Percentiles rank a stretch among this genome's conserved stretches.
phyloP scores from a whole-genome alignment of 2,797 vertebrate genomes.

The Galaxias olidus region DNA sequence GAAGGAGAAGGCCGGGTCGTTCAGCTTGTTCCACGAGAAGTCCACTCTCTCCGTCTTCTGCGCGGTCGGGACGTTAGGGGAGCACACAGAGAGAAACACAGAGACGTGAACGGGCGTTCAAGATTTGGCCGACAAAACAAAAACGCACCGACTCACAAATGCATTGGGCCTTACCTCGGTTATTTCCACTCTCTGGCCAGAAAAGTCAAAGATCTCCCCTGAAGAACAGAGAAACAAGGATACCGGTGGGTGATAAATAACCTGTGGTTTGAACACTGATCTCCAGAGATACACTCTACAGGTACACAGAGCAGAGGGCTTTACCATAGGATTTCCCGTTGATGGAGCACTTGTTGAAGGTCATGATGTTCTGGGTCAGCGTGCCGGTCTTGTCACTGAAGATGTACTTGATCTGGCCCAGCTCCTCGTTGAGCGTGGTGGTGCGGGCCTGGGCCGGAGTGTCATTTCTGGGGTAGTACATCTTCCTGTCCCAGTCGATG shows the following conservation, averaged over 20 bases:
- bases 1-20: conserved; percentile 87
- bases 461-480: conserved; percentile 85
- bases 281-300: background rate
- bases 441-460: conserved; percentile 87
- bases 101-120: background rate
- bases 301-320: conserved; percentile 1
- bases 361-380: conserved; percentile 95
- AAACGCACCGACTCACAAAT: background rate
- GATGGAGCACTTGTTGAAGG: conserved; percentile 92
- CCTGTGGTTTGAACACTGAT: no score
- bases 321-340: conserved; percentile 85
- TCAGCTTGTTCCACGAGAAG: conserved; percentile 86
- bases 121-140: background rate
- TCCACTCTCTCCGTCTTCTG: conserved; percentile 85
- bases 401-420: conserved; percentile 94
- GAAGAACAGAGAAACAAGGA: conserved; percentile 39
- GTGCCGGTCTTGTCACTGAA: conserved; percentile 98
- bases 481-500: conserved; percentile 94
- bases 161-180: conserved; percentile 76
- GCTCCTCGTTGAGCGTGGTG: conserved; percentile 93
- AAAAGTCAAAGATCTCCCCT: conserved; percentile 79
- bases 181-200: conserved; percentile 75
- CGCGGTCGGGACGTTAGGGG: conserved; percentile 33
- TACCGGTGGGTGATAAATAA: no score
- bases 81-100: background rate